phyloP scores from a whole-genome alignment of 2,797 vertebrate genomes.

The Hydrocynus forskahlii region DNA sequence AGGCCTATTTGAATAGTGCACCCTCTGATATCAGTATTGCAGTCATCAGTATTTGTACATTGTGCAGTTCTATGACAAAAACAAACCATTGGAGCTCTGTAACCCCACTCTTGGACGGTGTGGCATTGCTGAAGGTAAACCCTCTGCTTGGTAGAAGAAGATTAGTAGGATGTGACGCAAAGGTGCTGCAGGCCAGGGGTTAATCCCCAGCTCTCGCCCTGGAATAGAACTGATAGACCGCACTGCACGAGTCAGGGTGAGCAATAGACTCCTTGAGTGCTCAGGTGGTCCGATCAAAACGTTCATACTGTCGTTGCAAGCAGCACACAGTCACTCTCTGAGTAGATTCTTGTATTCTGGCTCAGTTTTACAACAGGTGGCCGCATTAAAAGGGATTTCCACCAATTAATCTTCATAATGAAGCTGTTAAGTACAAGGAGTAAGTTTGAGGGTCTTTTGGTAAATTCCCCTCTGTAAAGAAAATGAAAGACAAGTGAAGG shows the following conservation, averaged over 20 bases:
- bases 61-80: too few species aligned
- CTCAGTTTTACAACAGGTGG: too few species aligned
- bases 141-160: constrained; percentile 63
- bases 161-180: constrained; percentile 75
- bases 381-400: too few species aligned
- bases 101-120: neutral
- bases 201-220: constrained; percentile 73
- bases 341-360: too few species aligned
- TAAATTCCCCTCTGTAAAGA: too few species aligned
- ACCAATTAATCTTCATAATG: too few species aligned
- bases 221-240: constrained; percentile 71
- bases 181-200: constrained; percentile 65
- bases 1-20: neutral
- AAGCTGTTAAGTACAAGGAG: too few species aligned
- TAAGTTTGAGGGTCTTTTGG: too few species aligned
- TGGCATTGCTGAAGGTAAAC: constrained; percentile 12
- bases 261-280: neutral
- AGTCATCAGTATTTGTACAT: neutral
- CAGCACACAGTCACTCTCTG: too few species aligned
- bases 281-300: neutral
- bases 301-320: neutral
- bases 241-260: constrained; percentile 32
- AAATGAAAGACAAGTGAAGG: too few species aligned
- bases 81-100: neutral
- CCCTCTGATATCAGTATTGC: neutral